These are phyloP conservation scores for Mamestra brassicae DNA, from an alignment of 2,888 invertebrate species.

Conservation along the genomic window DNA sequence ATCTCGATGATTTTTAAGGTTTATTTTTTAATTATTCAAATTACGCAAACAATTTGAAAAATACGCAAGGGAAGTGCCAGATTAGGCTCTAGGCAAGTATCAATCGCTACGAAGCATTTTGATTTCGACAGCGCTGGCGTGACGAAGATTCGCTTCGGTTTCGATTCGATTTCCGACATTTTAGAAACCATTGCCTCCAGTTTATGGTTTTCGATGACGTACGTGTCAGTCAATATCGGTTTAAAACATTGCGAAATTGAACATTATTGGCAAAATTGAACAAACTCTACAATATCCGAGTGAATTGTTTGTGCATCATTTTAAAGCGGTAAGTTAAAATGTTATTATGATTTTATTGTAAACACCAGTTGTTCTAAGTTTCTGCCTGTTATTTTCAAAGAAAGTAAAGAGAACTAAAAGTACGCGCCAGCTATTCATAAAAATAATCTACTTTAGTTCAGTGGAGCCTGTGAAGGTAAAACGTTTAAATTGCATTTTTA, in stretches of 20 bases:
- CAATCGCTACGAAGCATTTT: not conserved
- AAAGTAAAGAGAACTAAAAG: not conserved
- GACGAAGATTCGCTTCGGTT: not conserved
- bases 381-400: not conserved
- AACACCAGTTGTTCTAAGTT: not conserved
- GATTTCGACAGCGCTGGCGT: not conserved
- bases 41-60: no score
- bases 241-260: not conserved
- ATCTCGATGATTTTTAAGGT: no score
- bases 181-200: not conserved
- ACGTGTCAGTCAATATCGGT: not conserved
- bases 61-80: no score
- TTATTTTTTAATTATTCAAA: no score
- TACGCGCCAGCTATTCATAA: not conserved
- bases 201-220: not conserved
- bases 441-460: no score
- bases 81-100: not conserved
- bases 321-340: not conserved
- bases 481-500: no score
- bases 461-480: no score
- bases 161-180: not conserved
- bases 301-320: not conserved
- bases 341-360: not conserved
- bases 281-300: not conserved
- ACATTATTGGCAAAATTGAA: not conserved